Conservation (phyloP, 2,888 invertebrate species). For the Pseudeuparius sepicola region DNA sequence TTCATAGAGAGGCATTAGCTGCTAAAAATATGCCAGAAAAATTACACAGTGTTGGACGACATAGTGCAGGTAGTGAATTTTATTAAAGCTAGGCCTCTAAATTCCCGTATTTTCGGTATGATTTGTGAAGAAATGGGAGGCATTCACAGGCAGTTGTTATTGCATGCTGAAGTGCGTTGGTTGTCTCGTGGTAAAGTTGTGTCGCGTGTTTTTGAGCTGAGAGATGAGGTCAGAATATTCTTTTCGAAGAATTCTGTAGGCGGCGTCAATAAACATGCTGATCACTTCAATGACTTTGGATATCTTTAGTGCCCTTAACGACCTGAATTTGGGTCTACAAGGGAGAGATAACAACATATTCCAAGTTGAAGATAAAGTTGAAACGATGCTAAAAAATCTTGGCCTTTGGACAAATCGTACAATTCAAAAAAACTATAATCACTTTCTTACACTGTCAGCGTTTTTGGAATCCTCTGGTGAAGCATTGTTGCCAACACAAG, state of each 20-base stretch:
- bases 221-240: conserved; percentile 40
- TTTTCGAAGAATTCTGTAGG: conserved; percentile 13
- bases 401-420: conserved; percentile 10
- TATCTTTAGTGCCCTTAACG: conserved; percentile 17
- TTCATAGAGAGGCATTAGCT: too few relatives aligned
- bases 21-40: too few relatives aligned
- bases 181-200: conserved; percentile 12
- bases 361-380: conserved; percentile 13
- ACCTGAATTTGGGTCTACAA: conserved; percentile 17
- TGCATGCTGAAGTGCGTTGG: conserved; percentile 19
- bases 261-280: conserved; percentile 16
- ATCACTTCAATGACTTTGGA: too few relatives aligned
- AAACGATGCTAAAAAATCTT: conserved; percentile 13
- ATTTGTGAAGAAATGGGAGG: too few relatives aligned
- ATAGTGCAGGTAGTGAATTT: conserved; percentile 17
- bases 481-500: conserved; percentile 16
- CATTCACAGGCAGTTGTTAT: conserved; percentile 14
- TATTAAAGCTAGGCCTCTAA: conserved; percentile 17
- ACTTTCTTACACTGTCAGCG: conserved; percentile 15
- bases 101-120: conserved; percentile 20
- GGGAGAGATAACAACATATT: conserved; percentile 15
- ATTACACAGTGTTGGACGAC: conserved; percentile 8
- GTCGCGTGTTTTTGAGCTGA: conserved; percentile 21
- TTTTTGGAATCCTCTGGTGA: conserved; percentile 20
- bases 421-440: conserved; percentile 16